Evolutionary conservation across 2,113 vertebrate genomes (phyloP).

Genomic region (Tachysurus vachellii): DNA sequence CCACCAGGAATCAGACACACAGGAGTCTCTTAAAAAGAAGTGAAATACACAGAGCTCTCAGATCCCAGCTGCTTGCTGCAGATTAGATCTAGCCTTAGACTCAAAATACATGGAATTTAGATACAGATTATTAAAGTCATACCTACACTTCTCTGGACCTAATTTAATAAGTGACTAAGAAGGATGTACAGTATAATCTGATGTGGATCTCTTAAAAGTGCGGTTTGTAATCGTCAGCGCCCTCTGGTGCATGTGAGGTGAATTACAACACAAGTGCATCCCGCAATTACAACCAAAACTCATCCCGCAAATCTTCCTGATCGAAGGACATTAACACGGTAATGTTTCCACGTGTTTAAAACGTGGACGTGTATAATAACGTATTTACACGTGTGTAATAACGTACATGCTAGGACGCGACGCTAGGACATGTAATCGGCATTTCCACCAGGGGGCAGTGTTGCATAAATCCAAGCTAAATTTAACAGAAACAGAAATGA

Average conservation of each 20-base stretch:
- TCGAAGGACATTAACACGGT: neutral
- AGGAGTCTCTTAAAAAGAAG: conserved; percentile 33
- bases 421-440: neutral
- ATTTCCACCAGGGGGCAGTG: neutral
- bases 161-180: neutral
- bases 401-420: neutral
- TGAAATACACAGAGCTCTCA: conserved; percentile 17
- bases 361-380: neutral
- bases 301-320: no score
- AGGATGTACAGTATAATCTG: neutral
- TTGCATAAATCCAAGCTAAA: neutral
- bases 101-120: neutral
- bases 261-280: neutral
- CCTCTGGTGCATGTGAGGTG: neutral
- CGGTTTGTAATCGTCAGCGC: neutral
- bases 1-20: conserved; percentile 37
- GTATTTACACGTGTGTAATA: neutral
- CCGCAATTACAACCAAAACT: no score
- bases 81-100: conserved; percentile 14
- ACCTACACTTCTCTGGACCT: neutral
- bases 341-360: neutral
- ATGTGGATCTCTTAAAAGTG: neutral
- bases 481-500: neutral
- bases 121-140: neutral
- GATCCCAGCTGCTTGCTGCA: neutral